Conservation (phyloP, 2,113 vertebrate species). For the Leptobrachium leishanense region DNA sequence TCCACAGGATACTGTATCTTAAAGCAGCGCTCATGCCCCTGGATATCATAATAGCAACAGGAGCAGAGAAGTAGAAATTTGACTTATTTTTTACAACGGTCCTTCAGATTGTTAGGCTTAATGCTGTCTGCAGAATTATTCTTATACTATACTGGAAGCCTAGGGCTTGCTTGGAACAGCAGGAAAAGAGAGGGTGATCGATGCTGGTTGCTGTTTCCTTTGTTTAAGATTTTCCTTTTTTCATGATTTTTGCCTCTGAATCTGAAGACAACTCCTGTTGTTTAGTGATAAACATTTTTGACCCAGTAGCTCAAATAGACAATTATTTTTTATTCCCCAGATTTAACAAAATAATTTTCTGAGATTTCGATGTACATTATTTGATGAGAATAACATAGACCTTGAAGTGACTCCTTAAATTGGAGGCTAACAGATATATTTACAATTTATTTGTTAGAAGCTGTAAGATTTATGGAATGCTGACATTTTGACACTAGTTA, state of each 20-base stretch:
- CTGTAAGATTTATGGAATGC: no score
- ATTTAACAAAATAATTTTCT: slow-evolving; percentile 2
- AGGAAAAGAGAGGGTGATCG: slow-evolving; percentile 38
- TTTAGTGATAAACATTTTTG: slow-evolving; percentile 16
- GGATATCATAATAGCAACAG: slow-evolving; percentile 43
- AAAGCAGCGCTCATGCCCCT: slow-evolving; percentile 31
- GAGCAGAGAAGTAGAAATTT: slow-evolving; percentile 39
- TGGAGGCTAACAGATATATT: no score
- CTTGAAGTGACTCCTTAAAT: no score
- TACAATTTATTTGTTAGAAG: no score
- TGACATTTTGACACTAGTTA: no score
- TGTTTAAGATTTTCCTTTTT: slow-evolving; percentile 24
- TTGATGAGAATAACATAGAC: not conserved
- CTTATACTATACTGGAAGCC: slow-evolving; percentile 31
- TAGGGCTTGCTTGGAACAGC: slow-evolving; percentile 39
- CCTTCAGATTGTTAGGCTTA: slow-evolving; percentile 37
- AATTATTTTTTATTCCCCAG: slow-evolving; percentile 16
- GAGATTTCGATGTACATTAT: not conserved
- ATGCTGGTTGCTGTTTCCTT: slow-evolving; percentile 33
- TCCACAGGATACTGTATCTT: slow-evolving; percentile 42
- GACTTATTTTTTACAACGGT: slow-evolving; percentile 39
- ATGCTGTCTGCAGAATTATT: slow-evolving; percentile 31
- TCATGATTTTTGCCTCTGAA: not conserved
- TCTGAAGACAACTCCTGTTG: slow-evolving; percentile 19
- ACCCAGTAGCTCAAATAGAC: slow-evolving; percentile 6